These are phyloP conservation scores for Oreochromis mossambicus DNA, from an alignment of 2,797 vertebrate genomes.

Conservation along the genomic window DNA sequence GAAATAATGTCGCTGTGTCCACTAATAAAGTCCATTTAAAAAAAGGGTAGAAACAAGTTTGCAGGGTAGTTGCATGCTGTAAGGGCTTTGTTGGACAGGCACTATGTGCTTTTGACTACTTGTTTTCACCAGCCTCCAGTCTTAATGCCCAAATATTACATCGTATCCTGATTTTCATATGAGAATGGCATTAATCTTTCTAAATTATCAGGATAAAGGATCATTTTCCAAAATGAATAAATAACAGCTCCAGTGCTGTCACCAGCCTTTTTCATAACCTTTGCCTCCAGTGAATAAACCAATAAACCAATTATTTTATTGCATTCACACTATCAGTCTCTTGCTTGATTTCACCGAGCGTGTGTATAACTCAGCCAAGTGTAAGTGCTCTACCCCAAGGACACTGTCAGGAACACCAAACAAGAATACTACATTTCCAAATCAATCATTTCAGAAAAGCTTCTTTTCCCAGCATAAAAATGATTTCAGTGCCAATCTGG, in stretches of 20 bases:
- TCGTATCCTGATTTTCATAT: not conserved
- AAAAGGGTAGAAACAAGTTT: not conserved
- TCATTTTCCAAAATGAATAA: not conserved
- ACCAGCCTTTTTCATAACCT: not conserved
- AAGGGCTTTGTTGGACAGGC: not conserved
- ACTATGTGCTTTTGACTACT: not conserved
- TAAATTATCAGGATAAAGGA: not conserved
- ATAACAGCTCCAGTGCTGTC: not conserved
- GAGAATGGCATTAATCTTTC: not conserved
- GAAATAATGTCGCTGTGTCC: not conserved
- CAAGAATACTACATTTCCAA: not conserved
- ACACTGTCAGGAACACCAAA: not conserved
- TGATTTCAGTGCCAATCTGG: not conserved
- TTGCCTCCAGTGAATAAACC: not conserved
- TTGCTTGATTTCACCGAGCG: not conserved
- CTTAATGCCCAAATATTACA: not conserved
- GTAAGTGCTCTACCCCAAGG: not conserved
- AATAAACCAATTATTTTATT: not conserved
- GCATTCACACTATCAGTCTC: not conserved
- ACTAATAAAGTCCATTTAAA: not conserved
- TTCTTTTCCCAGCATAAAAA: not conserved
- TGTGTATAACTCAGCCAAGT: not conserved
- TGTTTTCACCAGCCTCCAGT: not conserved
- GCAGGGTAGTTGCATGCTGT: not conserved
- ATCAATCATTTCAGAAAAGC: not conserved